Conservation (phyloP, 1,140 invertebrate species). For the Ostrea edulis region DNA sequence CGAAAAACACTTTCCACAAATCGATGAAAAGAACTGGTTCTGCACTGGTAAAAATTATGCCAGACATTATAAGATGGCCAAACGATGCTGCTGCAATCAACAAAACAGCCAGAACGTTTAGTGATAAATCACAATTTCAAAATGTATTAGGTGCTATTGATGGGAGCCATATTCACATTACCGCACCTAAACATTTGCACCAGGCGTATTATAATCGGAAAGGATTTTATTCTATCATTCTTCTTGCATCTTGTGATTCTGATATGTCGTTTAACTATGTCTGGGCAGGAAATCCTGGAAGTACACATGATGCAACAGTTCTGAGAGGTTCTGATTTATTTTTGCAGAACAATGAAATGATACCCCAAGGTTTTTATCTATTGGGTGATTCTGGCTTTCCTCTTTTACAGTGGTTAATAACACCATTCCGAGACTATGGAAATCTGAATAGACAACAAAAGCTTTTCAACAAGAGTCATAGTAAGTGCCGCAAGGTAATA, state of each 20-base stretch:
- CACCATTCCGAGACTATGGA: slow-evolving; percentile 16
- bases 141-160: slow-evolving; percentile 35
- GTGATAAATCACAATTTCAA: slow-evolving; percentile 14
- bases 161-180: slow-evolving; percentile 31
- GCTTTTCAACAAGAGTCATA: slow-evolving; percentile 39
- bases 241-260: slow-evolving; percentile 30
- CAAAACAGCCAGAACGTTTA: not conserved
- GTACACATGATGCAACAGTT: slow-evolving; percentile 45
- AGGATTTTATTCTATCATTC: slow-evolving; percentile 44
- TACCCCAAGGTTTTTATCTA: slow-evolving; percentile 14
- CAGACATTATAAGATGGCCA: not conserved
- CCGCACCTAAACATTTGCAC: slow-evolving; percentile 6
- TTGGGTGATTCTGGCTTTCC: slow-evolving; percentile 42
- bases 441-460: slow-evolving; percentile 28
- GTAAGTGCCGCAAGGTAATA: slow-evolving; percentile 26
- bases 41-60: not conserved
- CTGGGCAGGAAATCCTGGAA: slow-evolving; percentile 41
- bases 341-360: slow-evolving; percentile 28
- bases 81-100: not conserved
- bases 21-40: not conserved
- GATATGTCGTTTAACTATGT: slow-evolving; percentile 37
- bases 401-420: slow-evolving; percentile 26
- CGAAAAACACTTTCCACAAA: not conserved
- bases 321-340: slow-evolving; percentile 41
- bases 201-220: slow-evolving; percentile 41